Percentiles rank a stretch among this genome's conserved stretches.
phyloP scores from a whole-genome alignment of 2,113 vertebrate species.

The Centropristis striata region DNA sequence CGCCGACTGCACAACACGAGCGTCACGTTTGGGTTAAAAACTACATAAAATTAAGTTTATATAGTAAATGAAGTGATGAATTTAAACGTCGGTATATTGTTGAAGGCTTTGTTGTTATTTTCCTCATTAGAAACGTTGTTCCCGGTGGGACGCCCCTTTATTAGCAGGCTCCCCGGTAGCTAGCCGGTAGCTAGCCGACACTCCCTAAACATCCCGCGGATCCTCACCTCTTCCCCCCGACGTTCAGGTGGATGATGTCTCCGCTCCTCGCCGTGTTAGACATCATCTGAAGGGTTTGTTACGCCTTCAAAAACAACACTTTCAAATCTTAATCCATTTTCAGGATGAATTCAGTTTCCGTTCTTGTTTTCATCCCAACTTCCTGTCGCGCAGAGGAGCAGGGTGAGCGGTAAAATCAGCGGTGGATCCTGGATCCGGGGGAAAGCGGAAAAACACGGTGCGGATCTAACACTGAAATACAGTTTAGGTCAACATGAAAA shows the following conservation, averaged over 20 bases:
- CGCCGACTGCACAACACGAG: rapidly evolving
- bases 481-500: too few species aligned
- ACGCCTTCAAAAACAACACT: background rate
- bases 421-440: background rate
- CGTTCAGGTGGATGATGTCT: conserved; percentile 89
- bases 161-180: conserved; percentile 2
- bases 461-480: too few species aligned
- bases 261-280: conserved; percentile 74
- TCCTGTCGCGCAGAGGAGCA: conserved; percentile 40
- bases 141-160: rapidly evolving
- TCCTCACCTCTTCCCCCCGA: conserved; percentile 86
- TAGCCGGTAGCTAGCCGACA: conserved; percentile 15
- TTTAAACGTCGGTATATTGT: rapidly evolving
- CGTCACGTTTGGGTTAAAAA: too few species aligned
- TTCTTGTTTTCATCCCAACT: conserved; percentile 23
- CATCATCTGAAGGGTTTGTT: conserved; percentile 18
- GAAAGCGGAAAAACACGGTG: background rate
- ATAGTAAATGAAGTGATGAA: rapidly evolving
- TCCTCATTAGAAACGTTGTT: background rate
- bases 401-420: conserved; percentile 12
- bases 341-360: conserved; percentile 8
- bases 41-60: background rate
- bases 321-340: conserved; percentile 50
- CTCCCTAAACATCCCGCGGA: background rate
- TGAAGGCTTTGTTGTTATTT: rapidly evolving